Evolutionary conservation across 2,113 vertebrate species (phyloP).

Genomic region (Seriola dumerili): DNA sequence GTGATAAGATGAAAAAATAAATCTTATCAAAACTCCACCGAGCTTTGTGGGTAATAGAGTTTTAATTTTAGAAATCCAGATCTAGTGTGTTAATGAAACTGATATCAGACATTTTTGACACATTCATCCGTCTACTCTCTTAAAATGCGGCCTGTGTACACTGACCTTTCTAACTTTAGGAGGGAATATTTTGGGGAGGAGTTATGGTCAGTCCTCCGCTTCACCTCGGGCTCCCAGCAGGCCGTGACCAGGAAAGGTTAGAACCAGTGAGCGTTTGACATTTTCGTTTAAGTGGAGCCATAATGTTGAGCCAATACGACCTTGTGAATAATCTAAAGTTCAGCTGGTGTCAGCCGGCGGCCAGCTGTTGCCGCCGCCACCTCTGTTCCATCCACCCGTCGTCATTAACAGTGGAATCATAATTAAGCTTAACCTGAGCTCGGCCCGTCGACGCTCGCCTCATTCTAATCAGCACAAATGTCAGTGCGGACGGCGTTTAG

Average conservation of each 20-base stretch:
- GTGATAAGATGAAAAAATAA: too few relatives aligned
- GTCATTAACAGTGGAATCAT: conserved; percentile 58
- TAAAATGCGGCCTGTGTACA: conserved; percentile 30
- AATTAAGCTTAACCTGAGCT: conserved; percentile 59
- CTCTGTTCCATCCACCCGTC: conserved; percentile 32
- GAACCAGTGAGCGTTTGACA: conserved; percentile 49
- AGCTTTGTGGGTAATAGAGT: too few relatives aligned
- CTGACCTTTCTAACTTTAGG: conserved; percentile 61
- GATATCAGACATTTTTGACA: too few relatives aligned
- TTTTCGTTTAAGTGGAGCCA: conserved; percentile 46
- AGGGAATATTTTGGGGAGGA: conserved; percentile 1
- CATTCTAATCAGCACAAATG: conserved; percentile 54
- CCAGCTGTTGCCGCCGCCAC: conserved; percentile 48
- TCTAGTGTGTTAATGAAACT: too few relatives aligned
- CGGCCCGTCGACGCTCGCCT: conserved; percentile 17
- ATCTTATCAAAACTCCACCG: too few relatives aligned
- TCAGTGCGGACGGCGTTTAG: conserved; percentile 37
- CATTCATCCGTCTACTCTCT: conserved; percentile 7
- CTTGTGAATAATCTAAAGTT: conserved; percentile 65
- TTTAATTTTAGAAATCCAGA: too few relatives aligned
- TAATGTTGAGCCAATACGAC: conserved; percentile 50
- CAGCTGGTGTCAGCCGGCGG: conserved; percentile 54
- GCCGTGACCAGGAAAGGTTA: conserved; percentile 51
- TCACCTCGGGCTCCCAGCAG: conserved; percentile 54
- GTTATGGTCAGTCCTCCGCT: conserved; percentile 25